A percentile compares a stretch with the other conserved stretches of the same genome.
These are phyloP conservation scores for Caenorhabditis zanzibari DNA, from an alignment of 2,888 invertebrate species.

Conservation along the genomic window DNA sequence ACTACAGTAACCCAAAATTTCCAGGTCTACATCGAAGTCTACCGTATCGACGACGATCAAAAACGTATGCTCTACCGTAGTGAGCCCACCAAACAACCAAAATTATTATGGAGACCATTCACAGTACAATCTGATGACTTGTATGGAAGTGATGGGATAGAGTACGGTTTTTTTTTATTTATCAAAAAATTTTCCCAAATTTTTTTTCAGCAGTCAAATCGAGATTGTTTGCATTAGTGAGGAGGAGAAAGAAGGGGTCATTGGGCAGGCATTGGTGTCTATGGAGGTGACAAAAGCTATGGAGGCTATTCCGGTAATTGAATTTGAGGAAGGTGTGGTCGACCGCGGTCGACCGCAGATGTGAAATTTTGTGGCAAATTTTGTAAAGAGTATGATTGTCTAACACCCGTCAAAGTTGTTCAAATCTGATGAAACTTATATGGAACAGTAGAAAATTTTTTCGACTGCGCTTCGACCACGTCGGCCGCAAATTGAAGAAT, in stretches of 20 bases:
- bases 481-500: no score
- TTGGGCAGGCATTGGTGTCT: slow-evolving; percentile 46
- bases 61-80: slow-evolving; percentile 71
- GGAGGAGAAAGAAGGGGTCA: slow-evolving; percentile 57
- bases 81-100: slow-evolving; percentile 69
- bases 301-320: slow-evolving; percentile 52
- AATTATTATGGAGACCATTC: slow-evolving; percentile 72
- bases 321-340: neutral
- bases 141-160: slow-evolving; percentile 19
- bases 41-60: slow-evolving; percentile 43
- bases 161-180: slow-evolving; percentile 17
- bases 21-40: slow-evolving; percentile 55
- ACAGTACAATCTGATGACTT: slow-evolving; percentile 69
- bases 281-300: slow-evolving; percentile 43
- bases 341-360: no score
- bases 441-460: no score
- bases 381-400: no score
- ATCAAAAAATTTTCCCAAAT: no score
- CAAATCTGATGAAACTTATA: no score
- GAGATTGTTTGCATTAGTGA: slow-evolving; percentile 56
- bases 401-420: no score
- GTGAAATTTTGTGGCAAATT: no score
- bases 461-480: no score
- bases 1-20: neutral
- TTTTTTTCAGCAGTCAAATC: slow-evolving; percentile 60